Conservation (phyloP, 2,113 vertebrate genomes). For the Cervus canadensis region DNA sequence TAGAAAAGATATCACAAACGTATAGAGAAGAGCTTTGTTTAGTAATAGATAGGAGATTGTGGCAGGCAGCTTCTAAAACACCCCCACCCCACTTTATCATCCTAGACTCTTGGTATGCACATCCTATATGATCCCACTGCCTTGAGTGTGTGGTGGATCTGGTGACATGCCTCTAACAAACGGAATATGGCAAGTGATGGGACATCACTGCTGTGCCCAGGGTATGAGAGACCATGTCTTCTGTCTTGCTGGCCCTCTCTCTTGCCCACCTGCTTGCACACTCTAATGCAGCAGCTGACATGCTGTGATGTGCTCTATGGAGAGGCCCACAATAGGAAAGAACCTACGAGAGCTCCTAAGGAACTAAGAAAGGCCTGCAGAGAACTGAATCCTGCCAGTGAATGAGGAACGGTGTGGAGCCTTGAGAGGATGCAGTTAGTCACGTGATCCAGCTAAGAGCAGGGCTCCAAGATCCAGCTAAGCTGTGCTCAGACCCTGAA, state of each 20-base stretch:
- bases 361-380: background rate
- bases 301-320: background rate
- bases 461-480: background rate
- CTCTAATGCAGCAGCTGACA: background rate
- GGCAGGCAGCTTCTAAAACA: background rate
- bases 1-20: background rate
- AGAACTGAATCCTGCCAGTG: background rate
- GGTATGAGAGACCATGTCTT: background rate
- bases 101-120: background rate
- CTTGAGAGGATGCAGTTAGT: background rate
- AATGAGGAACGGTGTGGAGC: background rate
- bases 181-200: background rate
- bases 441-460: background rate
- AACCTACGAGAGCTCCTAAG: background rate
- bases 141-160: background rate
- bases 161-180: background rate
- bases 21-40: background rate
- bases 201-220: background rate
- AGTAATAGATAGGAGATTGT: background rate
- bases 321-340: background rate
- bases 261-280: background rate
- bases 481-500: too few relatives aligned
- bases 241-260: background rate
- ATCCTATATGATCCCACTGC: background rate
- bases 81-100: rapidly evolving